A percentile compares a stretch with the other conserved stretches of the same genome.
phyloP scores from a whole-genome alignment of 2,113 vertebrate species.

The Heloderma charlesbogerti region DNA sequence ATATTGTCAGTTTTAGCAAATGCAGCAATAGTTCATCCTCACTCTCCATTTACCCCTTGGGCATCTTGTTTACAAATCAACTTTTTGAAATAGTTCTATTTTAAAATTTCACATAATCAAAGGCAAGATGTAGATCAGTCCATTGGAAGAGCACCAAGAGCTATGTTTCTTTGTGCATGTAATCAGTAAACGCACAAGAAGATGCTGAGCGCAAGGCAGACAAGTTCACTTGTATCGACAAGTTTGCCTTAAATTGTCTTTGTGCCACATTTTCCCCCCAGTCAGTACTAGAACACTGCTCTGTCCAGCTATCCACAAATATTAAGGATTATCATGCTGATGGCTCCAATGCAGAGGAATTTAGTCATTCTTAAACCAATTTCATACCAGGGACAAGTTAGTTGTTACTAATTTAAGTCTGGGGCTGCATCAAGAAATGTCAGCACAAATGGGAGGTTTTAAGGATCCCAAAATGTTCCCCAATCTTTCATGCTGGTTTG shows the following conservation, averaged over 20 bases:
- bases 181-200: neutral
- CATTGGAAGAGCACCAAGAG: neutral
- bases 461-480: neutral
- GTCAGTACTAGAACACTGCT: neutral
- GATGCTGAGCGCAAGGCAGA: neutral
- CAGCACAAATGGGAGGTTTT: neutral
- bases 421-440: neutral
- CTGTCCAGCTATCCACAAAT: neutral
- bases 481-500: neutral
- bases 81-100: neutral
- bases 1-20: conserved; percentile 49
- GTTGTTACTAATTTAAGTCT: neutral
- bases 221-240: neutral
- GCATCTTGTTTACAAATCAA: neutral
- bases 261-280: neutral
- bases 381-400: neutral
- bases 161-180: neutral
- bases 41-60: neutral
- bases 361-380: neutral
- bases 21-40: conserved; percentile 28
- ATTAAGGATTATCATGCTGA: neutral
- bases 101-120: neutral
- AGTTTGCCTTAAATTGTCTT: neutral
- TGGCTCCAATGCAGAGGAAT: neutral
- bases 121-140: neutral